phyloP scores from a whole-genome alignment of 2,888 invertebrate species.

The Eledona agricola region DNA sequence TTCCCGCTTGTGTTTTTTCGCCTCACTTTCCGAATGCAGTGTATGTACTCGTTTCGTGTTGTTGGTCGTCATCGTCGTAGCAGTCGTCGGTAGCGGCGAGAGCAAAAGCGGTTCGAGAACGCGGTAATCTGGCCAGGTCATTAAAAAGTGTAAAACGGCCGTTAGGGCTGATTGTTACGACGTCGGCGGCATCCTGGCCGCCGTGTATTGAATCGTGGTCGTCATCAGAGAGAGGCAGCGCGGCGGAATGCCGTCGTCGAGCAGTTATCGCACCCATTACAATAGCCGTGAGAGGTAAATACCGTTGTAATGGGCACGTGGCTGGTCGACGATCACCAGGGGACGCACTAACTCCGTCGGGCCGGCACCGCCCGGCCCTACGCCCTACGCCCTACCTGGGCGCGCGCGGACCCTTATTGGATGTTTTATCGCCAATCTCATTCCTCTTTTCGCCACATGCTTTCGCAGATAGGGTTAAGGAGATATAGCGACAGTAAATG shows the following conservation, averaged over 20 bases:
- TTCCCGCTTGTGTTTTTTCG: too few relatives aligned
- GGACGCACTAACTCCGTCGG: conserved; percentile 50
- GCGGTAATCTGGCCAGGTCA: conserved; percentile 50
- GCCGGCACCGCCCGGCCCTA: conserved; percentile 24
- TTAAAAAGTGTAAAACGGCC: conserved; percentile 52
- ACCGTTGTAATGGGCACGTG: conserved; percentile 59
- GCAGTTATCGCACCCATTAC: conserved; percentile 56
- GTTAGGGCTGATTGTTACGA: conserved; percentile 51
- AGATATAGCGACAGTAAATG: conserved; percentile 56
- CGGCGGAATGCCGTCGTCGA: conserved; percentile 43
- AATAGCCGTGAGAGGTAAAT: conserved; percentile 56
- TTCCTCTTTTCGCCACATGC: conserved; percentile 52
- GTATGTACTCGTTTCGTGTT: not conserved
- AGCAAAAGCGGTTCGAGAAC: conserved; percentile 7
- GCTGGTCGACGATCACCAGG: conserved; percentile 55
- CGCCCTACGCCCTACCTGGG: conserved; percentile 47
- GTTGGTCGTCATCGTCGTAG: not conserved
- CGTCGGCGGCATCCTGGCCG: conserved; percentile 41
- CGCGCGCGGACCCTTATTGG: conserved; percentile 49
- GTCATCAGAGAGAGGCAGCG: conserved; percentile 26
- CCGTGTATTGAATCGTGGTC: conserved; percentile 43
- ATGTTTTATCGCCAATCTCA: conserved; percentile 54
- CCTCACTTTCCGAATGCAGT: too few relatives aligned
- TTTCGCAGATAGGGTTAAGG: conserved; percentile 37
- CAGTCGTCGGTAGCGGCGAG: not conserved